phyloP scores from a whole-genome alignment of 2,113 vertebrate species.

The Numida meleagris region DNA sequence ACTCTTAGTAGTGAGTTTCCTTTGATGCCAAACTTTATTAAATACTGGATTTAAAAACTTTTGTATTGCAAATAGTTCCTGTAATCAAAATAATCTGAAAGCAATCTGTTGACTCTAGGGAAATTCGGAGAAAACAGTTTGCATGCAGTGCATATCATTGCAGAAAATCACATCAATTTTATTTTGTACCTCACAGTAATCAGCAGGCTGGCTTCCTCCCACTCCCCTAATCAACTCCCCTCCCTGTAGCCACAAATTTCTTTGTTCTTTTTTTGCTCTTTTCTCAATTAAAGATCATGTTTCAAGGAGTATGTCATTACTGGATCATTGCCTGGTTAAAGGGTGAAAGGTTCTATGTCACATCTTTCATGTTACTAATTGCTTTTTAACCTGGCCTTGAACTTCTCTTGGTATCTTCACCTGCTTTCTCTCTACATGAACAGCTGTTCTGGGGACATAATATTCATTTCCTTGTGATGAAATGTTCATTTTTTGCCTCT shows the following conservation, averaged over 20 bases:
- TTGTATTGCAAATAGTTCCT: not conserved
- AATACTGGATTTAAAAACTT: not conserved
- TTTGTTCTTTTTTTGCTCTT: not conserved
- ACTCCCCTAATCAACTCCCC: not conserved
- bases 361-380: constrained; percentile 35
- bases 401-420: constrained; percentile 23
- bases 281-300: constrained; percentile 12
- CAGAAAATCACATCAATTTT: not conserved
- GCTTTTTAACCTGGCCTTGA: constrained; percentile 29
- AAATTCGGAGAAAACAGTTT: not conserved
- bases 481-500: not conserved
- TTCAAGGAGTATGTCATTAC: not conserved
- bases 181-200: not conserved
- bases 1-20: not conserved
- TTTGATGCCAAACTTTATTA: not conserved
- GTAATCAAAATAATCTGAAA: not conserved
- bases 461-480: not conserved
- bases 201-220: not conserved
- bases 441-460: not conserved
- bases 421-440: not conserved
- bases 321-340: constrained; percentile 3
- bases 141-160: not conserved
- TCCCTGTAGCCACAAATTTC: not conserved
- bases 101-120: not conserved
- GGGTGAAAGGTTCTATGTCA: not conserved